Conservation (phyloP, 1,140 invertebrate species). For the Helicoverpa armigera region DNA sequence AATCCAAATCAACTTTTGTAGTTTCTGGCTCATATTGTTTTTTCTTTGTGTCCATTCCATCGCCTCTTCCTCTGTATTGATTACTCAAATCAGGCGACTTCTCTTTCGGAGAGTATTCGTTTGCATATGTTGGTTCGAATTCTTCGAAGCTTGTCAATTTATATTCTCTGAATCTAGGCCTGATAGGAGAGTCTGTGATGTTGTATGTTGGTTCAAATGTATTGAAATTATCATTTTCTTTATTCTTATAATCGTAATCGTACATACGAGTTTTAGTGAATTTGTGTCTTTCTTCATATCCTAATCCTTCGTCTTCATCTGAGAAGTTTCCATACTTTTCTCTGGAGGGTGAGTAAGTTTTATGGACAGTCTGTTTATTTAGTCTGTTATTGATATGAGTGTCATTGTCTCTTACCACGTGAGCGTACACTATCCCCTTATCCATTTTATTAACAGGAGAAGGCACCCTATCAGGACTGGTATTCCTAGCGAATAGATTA, state of each 20-base stretch:
- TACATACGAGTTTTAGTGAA: conserved; percentile 72
- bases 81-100: conserved; percentile 82
- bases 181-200: conserved; percentile 82
- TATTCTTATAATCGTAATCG: conserved; percentile 77
- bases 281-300: conserved; percentile 87
- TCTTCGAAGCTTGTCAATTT: conserved; percentile 82
- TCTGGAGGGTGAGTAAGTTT: conserved; percentile 79
- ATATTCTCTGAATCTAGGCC: conserved; percentile 81
- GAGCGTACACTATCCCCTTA: conserved; percentile 90
- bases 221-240: conserved; percentile 71
- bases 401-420: conserved; percentile 89
- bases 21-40: conserved; percentile 84
- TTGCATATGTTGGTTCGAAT: conserved; percentile 83
- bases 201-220: conserved; percentile 69
- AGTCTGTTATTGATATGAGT: conserved; percentile 65
- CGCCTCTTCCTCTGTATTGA: conserved; percentile 88
- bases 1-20: conserved; percentile 78
- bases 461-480: conserved; percentile 80
- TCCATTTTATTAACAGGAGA: conserved; percentile 82
- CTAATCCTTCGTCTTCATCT: conserved; percentile 92
- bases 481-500: conserved; percentile 82
- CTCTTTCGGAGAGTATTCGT: conserved; percentile 75
- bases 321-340: conserved; percentile 86
- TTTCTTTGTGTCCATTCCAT: conserved; percentile 89
- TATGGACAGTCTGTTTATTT: conserved; percentile 87